Conservation (phyloP, 37 sponge, comb jelly and placozoan species). For the Beroe ovata region DNA sequence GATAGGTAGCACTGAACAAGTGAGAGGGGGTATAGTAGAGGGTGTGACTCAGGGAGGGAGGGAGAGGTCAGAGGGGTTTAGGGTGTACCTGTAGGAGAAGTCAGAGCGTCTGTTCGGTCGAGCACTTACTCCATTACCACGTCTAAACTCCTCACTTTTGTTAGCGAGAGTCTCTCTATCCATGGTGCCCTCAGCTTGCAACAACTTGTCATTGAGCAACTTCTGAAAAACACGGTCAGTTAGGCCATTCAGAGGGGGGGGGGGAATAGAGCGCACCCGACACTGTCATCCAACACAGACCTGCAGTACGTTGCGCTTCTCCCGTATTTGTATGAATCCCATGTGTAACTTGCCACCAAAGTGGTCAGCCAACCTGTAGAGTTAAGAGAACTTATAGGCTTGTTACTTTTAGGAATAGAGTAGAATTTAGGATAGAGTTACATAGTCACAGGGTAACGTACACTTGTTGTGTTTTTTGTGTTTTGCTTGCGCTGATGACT, state of each 20-base stretch:
- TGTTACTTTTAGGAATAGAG: too few relatives aligned
- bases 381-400: too few relatives aligned
- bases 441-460: too few relatives aligned
- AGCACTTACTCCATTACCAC: background rate
- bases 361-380: conserved; percentile 88
- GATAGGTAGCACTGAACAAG: conserved; percentile 35
- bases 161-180: conserved; percentile 34
- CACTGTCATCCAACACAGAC: conserved; percentile 66
- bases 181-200: conserved; percentile 27
- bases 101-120: background rate
- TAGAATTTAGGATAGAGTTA: too few relatives aligned
- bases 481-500: conserved; percentile 35
- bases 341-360: conserved; percentile 99
- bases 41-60: background rate
- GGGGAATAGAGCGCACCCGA: background rate
- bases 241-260: background rate
- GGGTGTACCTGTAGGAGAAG: conserved; percentile 29
- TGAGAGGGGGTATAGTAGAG: background rate
- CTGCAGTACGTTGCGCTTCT: conserved; percentile 82
- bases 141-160: background rate
- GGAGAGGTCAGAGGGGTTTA: background rate
- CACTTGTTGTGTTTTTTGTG: conserved; percentile 59
- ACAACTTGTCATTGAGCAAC: conserved; percentile 10
- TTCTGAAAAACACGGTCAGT: conserved; percentile 31
- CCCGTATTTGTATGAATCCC: conserved; percentile 93